Evolutionary conservation across 2,113 vertebrate species (phyloP).

Genomic region (Lonchura striata): DNA sequence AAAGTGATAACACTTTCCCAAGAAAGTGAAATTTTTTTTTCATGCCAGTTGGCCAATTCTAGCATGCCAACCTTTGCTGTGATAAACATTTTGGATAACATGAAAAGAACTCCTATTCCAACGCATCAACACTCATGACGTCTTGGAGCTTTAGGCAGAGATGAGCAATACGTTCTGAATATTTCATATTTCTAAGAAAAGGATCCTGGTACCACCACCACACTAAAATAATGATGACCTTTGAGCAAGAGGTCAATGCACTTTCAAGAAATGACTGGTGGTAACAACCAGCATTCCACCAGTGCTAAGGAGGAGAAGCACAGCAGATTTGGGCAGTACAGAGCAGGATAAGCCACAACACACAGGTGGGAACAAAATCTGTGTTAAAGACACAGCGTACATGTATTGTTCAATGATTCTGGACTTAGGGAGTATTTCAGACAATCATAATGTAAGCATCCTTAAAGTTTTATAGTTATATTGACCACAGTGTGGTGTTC

Average conservation of each 20-base stretch:
- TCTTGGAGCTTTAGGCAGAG: not conserved
- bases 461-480: not conserved
- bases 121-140: not conserved
- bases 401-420: not conserved
- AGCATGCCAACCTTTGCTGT: not conserved
- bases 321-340: not conserved
- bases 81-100: conserved; percentile 19
- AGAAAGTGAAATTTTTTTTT: conserved; percentile 17
- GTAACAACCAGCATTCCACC: not conserved
- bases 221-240: not conserved
- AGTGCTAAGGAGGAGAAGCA: not conserved
- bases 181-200: conserved; percentile 22
- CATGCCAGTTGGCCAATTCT: conserved; percentile 10
- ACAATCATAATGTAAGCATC: not conserved
- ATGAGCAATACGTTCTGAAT: conserved; percentile 10
- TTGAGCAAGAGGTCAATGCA: not conserved
- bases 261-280: not conserved
- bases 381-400: fast-evolving
- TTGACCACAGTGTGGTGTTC: not conserved
- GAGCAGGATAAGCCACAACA: not conserved
- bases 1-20: conserved; percentile 12
- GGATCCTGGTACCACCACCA: not conserved
- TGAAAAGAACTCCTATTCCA: conserved; percentile 22
- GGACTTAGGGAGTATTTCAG: not conserved
- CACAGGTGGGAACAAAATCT: not conserved